Base-by-base conservation (phyloP, 53 echinoderm and acorn worm species). In the Crossaster papposus region DNA sequence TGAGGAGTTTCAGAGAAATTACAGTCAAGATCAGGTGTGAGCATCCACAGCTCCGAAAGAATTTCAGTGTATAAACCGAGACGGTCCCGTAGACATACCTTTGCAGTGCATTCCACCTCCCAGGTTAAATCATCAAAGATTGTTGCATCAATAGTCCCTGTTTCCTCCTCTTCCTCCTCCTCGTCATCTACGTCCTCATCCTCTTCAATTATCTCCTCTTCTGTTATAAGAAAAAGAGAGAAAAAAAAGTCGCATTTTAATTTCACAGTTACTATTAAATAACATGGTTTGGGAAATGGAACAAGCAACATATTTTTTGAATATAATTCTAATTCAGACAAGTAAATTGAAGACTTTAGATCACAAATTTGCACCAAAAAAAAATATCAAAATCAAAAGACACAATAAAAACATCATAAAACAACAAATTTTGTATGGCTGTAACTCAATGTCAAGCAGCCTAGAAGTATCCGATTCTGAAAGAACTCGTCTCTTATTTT, bases 91-190 rank as follows among this genome's bases (percentile, higher is more conserved):
- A n/a, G n/a, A 70, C 83, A 28, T 20, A 85, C 85, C 78, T 83
- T 83, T n/a, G 93, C 89, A 4, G 93, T 93, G 68, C 93, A 93
- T 58, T 93, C 93, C 31, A 93, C 93, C 65, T 93, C 93, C 93
- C 93, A 93, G 34, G 51, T 79, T 52, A 93, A 71, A 50, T 93
- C 85, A 63, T 93, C 93, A 90, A 93, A 93, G 83, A 93, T 80
- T 36, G 79, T 54, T 23, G 90, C 58, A 33, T 93, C 90, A n/a
- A 84, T 71, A 30, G 53, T 74, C 17, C 14, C 36, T 22, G 14
- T 68, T n/a, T 58, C 83, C 23, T 78, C 89, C 26, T 83, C 83
- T 7, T 82, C 89, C 0, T 89, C 86, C 12, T 26, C 91, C 1
- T 29, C 13, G 2, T 82, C 84, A 11, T 82, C 83, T 33, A 44